Evolutionary conservation across 2,888 invertebrate species (phyloP).

Genomic region (Macaria liturata): DNA sequence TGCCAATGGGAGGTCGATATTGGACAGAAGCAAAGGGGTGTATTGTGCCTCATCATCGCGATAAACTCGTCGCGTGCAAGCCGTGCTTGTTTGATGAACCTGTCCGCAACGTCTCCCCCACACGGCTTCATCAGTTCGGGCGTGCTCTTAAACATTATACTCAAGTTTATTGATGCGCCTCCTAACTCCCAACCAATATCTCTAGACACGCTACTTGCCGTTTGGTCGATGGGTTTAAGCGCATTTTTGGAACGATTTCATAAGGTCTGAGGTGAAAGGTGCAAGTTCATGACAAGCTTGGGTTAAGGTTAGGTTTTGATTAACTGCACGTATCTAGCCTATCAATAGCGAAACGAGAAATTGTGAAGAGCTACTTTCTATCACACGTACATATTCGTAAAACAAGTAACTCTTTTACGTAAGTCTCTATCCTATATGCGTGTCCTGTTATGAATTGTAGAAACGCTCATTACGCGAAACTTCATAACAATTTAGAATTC

Average conservation of each 20-base stretch:
- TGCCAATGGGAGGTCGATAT: slow-evolving; percentile 34
- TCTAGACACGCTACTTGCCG: slow-evolving; percentile 1
- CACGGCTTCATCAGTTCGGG: slow-evolving; percentile 45
- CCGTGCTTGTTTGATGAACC: slow-evolving; percentile 50
- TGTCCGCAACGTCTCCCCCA: slow-evolving; percentile 46
- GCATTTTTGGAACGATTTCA: background rate
- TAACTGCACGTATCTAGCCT: too few relatives aligned
- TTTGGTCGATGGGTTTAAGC: slow-evolving; percentile 6
- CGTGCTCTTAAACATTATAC: slow-evolving; percentile 19
- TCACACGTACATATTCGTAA: too few relatives aligned
- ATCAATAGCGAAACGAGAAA: too few relatives aligned
- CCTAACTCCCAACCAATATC: background rate
- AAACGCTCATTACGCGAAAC: too few relatives aligned
- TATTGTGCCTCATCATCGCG: slow-evolving; percentile 59
- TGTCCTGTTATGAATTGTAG: too few relatives aligned
- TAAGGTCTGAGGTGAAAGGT: background rate
- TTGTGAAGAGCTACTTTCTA: too few relatives aligned
- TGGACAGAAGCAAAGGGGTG: slow-evolving; percentile 34
- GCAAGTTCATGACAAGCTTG: too few relatives aligned
- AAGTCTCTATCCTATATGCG: too few relatives aligned
- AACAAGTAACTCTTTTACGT: too few relatives aligned
- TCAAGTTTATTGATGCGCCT: slow-evolving; percentile 11
- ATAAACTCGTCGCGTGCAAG: slow-evolving; percentile 62
- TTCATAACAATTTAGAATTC: too few relatives aligned
- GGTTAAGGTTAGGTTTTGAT: too few relatives aligned